A percentile compares a stretch with the other conserved stretches of the same genome.
These are phyloP conservation scores for Metaphire vulgaris DNA, from an alignment of 1,140 invertebrate species.

Conservation along the genomic window DNA sequence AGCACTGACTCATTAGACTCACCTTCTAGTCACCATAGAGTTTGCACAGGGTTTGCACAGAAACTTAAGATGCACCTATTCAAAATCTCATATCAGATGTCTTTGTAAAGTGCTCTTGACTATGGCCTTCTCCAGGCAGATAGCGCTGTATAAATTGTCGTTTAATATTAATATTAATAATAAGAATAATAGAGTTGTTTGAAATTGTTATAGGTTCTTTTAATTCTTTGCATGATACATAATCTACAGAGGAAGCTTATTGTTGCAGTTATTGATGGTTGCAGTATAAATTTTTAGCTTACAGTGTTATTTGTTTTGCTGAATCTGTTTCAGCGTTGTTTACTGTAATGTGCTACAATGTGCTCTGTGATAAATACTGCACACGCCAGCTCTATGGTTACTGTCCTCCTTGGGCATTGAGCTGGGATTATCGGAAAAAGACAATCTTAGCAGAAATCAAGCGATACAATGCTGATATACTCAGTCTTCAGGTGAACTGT, in stretches of 20 bases:
- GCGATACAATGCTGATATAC: constrained; percentile 94
- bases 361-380: constrained; percentile 97
- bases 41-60: too few species aligned
- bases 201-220: not conserved
- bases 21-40: too few species aligned
- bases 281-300: not conserved
- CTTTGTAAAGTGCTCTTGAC: too few species aligned
- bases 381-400: constrained; percentile 88
- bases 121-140: too few species aligned
- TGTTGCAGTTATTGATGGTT: not conserved
- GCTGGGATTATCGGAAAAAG: constrained; percentile 97
- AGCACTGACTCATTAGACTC: too few species aligned
- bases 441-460: constrained; percentile 94
- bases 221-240: not conserved
- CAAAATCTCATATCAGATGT: too few species aligned
- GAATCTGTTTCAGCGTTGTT: constrained; percentile 67
- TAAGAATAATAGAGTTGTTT: too few species aligned
- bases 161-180: too few species aligned
- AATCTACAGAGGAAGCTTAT: not conserved
- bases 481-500: constrained; percentile 70
- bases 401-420: constrained; percentile 91
- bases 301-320: not conserved
- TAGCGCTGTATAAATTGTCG: too few species aligned
- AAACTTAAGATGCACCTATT: too few species aligned
- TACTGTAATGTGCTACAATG: constrained; percentile 99